These are phyloP conservation scores for Spea hammondii DNA, from an alignment of 2,797 vertebrate species.

Conservation along the genomic window DNA sequence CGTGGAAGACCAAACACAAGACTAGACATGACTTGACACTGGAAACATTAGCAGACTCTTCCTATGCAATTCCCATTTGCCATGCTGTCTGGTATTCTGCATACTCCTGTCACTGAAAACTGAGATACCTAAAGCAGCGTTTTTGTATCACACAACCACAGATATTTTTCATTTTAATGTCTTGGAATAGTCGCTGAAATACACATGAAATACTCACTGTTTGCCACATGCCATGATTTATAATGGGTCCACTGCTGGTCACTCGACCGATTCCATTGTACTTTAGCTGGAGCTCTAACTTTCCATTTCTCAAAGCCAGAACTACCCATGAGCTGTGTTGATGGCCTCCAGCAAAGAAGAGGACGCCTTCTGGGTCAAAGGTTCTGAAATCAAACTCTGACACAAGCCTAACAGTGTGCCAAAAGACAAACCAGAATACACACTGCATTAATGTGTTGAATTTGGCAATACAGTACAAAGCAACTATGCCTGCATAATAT, in stretches of 20 bases:
- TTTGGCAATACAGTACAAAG: too few species aligned
- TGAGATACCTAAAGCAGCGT: too few species aligned
- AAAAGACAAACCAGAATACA: slow-evolving; percentile 55
- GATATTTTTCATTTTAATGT: too few species aligned
- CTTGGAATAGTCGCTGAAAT: neutral
- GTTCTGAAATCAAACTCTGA: slow-evolving; percentile 97
- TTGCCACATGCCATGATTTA: slow-evolving; percentile 93
- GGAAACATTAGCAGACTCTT: slow-evolving; percentile 49
- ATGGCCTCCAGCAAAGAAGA: slow-evolving; percentile 94
- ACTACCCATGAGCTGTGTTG: slow-evolving; percentile 89
- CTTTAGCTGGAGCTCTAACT: slow-evolving; percentile 89
- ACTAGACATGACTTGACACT: slow-evolving; percentile 43
- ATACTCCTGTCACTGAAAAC: neutral
- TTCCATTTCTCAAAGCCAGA: slow-evolving; percentile 84
- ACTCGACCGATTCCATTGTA: slow-evolving; percentile 81
- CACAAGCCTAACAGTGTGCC: slow-evolving; percentile 77
- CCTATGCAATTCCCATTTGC: neutral
- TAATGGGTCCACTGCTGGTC: slow-evolving; percentile 85
- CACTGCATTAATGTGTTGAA: neutral
- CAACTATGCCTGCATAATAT: too few species aligned
- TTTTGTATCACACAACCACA: too few species aligned
- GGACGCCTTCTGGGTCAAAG: slow-evolving; percentile 89
- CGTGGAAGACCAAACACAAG: slow-evolving; percentile 42
- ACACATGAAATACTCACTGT: slow-evolving; percentile 69
- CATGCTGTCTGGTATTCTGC: neutral